Conservation (phyloP, 2,797 vertebrate genomes). For the Peromyscus aztecus region DNA sequence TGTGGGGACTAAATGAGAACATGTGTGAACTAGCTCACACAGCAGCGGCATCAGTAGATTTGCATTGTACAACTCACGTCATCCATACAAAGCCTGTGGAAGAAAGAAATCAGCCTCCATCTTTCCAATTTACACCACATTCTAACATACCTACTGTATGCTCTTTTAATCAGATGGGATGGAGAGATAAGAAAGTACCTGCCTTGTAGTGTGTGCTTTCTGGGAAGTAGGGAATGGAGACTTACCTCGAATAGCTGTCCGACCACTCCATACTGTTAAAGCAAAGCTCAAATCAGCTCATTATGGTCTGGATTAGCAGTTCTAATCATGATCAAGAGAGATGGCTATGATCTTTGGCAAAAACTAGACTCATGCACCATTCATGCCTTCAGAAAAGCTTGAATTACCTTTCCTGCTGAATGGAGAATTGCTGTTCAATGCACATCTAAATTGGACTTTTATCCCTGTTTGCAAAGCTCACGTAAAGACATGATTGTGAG, state of each 20-base stretch:
- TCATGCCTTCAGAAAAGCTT: slow-evolving; percentile 17
- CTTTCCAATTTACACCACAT: neutral
- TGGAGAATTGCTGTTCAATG: neutral
- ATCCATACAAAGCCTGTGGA: neutral
- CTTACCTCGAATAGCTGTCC: neutral
- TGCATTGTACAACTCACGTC: neutral
- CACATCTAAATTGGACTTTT: slow-evolving; percentile 49
- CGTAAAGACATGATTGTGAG: slow-evolving; percentile 76
- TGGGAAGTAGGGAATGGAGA: neutral
- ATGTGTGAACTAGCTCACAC: neutral
- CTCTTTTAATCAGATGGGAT: neutral
- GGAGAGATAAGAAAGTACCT: neutral
- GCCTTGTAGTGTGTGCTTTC: neutral
- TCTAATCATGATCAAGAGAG: neutral
- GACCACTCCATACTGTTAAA: neutral
- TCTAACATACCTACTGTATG: neutral
- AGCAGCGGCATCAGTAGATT: neutral
- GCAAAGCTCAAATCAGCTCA: neutral
- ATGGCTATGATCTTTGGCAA: slow-evolving; percentile 34
- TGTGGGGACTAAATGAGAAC: neutral
- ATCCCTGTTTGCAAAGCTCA: slow-evolving; percentile 74
- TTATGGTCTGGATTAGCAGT: neutral
- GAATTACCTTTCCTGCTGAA: neutral
- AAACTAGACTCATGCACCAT: neutral
- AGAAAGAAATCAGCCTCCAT: neutral